These are phyloP conservation scores for Batillaria attramentaria DNA, from an alignment of 1,140 invertebrate genomes.

Conservation along the genomic window DNA sequence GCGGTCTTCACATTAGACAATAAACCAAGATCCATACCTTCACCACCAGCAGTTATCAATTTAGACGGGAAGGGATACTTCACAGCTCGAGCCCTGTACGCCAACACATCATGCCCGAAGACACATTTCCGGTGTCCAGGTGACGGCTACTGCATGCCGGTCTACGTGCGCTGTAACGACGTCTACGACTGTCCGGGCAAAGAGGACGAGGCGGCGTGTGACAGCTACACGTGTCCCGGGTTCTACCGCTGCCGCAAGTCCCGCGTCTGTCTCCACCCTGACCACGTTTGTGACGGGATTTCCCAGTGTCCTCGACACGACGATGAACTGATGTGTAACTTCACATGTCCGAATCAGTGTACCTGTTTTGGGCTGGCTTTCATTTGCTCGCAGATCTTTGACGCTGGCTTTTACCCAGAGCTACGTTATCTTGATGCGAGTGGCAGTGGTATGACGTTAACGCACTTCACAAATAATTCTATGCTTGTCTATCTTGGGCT, in stretches of 20 bases:
- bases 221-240: conserved; percentile 18
- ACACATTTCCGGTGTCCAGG: conserved; percentile 29
- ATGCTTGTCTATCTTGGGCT: conserved; percentile 22
- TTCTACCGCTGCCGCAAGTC: conserved; percentile 31
- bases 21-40: background rate
- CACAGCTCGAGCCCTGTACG: background rate
- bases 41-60: background rate
- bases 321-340: conserved; percentile 34
- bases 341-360: conserved; percentile 29
- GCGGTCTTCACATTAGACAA: too few species aligned
- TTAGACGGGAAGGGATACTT: background rate
- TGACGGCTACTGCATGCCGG: conserved; percentile 24
- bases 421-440: conserved; percentile 19
- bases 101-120: background rate
- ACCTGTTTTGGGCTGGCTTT: conserved; percentile 27
- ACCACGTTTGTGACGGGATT: conserved; percentile 32
- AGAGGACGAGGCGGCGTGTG: conserved; percentile 28
- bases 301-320: conserved; percentile 38
- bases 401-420: background rate
- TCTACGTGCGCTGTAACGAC: conserved; percentile 37
- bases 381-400: conserved; percentile 2
- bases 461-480: background rate
- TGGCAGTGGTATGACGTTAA: background rate
- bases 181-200: conserved; percentile 28
- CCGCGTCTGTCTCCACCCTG: conserved; percentile 21